phyloP scores from a whole-genome alignment of 1,140 invertebrate genomes.

The Nixonia krombeini region DNA sequence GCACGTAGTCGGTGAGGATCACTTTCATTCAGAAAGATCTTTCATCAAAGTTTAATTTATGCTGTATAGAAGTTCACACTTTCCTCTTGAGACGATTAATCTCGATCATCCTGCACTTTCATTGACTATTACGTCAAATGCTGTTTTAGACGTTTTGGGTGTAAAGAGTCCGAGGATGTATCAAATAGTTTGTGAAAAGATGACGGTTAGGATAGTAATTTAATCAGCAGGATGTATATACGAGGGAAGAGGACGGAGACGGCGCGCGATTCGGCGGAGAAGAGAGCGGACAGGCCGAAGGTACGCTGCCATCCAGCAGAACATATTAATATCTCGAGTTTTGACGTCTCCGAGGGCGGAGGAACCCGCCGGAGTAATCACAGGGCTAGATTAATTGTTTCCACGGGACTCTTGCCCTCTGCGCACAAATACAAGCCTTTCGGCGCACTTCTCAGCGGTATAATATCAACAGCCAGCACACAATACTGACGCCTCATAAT shows the following conservation, averaged over 20 bases:
- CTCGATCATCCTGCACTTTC: no score
- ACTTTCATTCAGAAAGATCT: background rate
- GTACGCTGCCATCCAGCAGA: slow-evolving; percentile 55
- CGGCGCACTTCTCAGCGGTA: slow-evolving; percentile 50
- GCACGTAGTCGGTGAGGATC: slow-evolving; percentile 90
- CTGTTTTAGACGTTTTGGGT: no score
- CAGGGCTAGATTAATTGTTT: slow-evolving; percentile 71
- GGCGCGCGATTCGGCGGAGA: slow-evolving; percentile 8
- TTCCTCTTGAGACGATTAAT: no score
- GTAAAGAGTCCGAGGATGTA: no score
- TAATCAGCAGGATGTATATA: background rate
- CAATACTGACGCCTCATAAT: slow-evolving; percentile 57
- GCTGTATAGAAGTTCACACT: no score
- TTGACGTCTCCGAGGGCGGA: slow-evolving; percentile 60
- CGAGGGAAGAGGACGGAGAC: slow-evolving; percentile 2
- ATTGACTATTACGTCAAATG: no score
- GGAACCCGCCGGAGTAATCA: slow-evolving; percentile 62
- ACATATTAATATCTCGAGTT: slow-evolving; percentile 72
- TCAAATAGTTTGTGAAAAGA: no score
- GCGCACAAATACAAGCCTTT: slow-evolving; percentile 44
- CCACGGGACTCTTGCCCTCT: slow-evolving; percentile 61
- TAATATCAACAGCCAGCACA: slow-evolving; percentile 50
- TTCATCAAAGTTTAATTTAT: no score
- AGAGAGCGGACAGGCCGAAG: no score
- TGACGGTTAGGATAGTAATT: no score